A percentile compares a stretch with the other conserved stretches of the same genome.
Evolutionary conservation across 1,140 invertebrate genomes (phyloP).

Genomic region (Ylistrum balloti): DNA sequence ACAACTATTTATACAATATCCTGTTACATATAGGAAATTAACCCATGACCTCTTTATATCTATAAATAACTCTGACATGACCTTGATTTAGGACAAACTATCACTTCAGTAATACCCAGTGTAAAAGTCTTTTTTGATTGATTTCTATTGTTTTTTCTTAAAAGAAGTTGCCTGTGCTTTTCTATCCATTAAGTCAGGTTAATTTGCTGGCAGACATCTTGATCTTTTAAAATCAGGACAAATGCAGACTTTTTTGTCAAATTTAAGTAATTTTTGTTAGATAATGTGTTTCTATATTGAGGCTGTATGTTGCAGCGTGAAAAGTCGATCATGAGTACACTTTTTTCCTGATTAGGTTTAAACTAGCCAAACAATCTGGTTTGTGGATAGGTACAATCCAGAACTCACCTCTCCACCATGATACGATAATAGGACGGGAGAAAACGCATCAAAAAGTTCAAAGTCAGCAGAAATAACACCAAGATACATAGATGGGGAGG

Average conservation of each 20-base stretch:
- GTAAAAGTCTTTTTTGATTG: too few relatives aligned
- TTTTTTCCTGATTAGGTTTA: too few relatives aligned
- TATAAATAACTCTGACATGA: slow-evolving; percentile 5
- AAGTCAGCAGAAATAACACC: too few relatives aligned
- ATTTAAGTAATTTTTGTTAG: neutral
- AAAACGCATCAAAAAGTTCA: too few relatives aligned
- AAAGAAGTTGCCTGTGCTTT: neutral
- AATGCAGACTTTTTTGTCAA: neutral
- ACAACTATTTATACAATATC: neutral
- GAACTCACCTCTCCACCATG: too few relatives aligned
- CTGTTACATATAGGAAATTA: neutral
- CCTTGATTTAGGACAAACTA: neutral
- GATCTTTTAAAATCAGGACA: neutral
- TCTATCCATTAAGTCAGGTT: neutral
- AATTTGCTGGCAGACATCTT: neutral
- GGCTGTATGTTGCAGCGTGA: too few relatives aligned
- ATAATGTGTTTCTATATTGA: too few relatives aligned
- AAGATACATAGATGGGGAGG: too few relatives aligned
- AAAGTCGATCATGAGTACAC: too few relatives aligned
- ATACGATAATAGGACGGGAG: too few relatives aligned
- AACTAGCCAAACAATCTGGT: too few relatives aligned
- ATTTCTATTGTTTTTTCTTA: neutral
- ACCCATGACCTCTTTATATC: neutral
- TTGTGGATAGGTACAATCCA: too few relatives aligned
- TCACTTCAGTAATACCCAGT: neutral